Evolutionary conservation across 2,113 vertebrate genomes (phyloP), one percentile per base, ranked within the genome.

Genomic region (Lucifuga dentata): DNA sequence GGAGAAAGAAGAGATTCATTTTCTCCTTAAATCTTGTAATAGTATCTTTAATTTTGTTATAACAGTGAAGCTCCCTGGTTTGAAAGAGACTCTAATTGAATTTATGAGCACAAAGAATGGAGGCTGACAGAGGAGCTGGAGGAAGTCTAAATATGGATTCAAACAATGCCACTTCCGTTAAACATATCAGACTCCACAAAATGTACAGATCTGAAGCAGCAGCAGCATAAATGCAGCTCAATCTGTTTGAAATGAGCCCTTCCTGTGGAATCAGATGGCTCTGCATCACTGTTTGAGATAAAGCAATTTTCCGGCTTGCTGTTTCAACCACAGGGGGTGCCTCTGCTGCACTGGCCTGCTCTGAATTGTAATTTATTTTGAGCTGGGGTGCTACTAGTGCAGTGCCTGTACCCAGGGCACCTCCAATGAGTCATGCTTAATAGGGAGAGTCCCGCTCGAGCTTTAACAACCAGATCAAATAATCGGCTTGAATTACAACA

Each of bases 51-150:
- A 83, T 86, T 86, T 65, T 60, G 70, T 81, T 77, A 76, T n/a
- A 58, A 61, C 62, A 23, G 65, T 58, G 74, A 50, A 51, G 73
- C 84, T 86, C 50, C 67, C 67, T 35, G 40, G 52, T 53, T 80
- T 85, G 73, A 87, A 87, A 84, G 78, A 78, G 70, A 75, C 78
- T 58, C 80, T 78, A 82, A 86, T 89, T 89, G 67, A 87, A 86
- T 85, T 86, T 79, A 76, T 61, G 49, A 70, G 70, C 73, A 81
- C 80, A 86, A 77, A 83, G 78, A 73, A 73, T 48, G 61, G 67
- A 59, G 51, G 68, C 68, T 68, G 82, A 78, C 68, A 63, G 76
- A 76, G 52, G 78, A 75, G 73, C 66, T 56, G 57, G 24, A 72
- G 61, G 68, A 84, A 68, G 80, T 73, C 21, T 50, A 62, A 83